Percentiles rank a stretch among this genome's conserved stretches.
Evolutionary conservation across 1,140 invertebrate species (phyloP).

Genomic region (Bradynema listronoti): DNA sequence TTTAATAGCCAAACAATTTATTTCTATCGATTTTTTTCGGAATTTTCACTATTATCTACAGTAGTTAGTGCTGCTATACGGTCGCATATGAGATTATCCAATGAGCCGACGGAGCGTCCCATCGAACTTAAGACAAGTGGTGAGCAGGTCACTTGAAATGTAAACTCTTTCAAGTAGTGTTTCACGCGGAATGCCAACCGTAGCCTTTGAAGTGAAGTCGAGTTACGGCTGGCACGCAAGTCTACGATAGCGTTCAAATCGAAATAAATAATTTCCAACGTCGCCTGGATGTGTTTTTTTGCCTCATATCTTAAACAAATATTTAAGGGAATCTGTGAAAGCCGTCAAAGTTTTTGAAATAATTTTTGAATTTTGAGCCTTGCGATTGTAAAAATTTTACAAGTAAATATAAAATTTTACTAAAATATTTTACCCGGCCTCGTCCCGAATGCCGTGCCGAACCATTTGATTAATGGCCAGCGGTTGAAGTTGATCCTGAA

Average conservation of each 20-base stretch:
- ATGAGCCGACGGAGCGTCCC: no score
- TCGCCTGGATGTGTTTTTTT: slow-evolving; percentile 2
- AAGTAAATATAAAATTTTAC: slow-evolving; percentile 6
- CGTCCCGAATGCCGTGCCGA: slow-evolving; percentile 16
- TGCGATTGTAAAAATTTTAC: background rate
- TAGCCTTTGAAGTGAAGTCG: background rate
- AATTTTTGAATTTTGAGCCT: background rate
- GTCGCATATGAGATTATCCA: no score
- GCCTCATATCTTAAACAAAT: slow-evolving; percentile 3
- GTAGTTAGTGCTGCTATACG: no score
- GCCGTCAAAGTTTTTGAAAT: background rate
- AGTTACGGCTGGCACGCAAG: background rate
- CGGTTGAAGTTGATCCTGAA: slow-evolving; percentile 11
- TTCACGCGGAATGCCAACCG: background rate
- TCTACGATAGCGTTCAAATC: slow-evolving; percentile 2
- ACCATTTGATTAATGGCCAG: slow-evolving; percentile 26
- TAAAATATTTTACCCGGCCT: slow-evolving; percentile 8
- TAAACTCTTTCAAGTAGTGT: slow-evolving; percentile 7
- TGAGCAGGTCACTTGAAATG: background rate
- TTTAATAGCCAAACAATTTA: no score
- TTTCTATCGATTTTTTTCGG: no score
- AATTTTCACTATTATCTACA: no score
- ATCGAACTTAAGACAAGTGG: background rate
- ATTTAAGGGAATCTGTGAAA: no score
- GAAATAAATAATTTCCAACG: slow-evolving; percentile 20